Percentiles rank a stretch among this genome's conserved stretches.
Evolutionary conservation across 2,113 vertebrate species (phyloP).

Genomic region (Casuarius casuarius): DNA sequence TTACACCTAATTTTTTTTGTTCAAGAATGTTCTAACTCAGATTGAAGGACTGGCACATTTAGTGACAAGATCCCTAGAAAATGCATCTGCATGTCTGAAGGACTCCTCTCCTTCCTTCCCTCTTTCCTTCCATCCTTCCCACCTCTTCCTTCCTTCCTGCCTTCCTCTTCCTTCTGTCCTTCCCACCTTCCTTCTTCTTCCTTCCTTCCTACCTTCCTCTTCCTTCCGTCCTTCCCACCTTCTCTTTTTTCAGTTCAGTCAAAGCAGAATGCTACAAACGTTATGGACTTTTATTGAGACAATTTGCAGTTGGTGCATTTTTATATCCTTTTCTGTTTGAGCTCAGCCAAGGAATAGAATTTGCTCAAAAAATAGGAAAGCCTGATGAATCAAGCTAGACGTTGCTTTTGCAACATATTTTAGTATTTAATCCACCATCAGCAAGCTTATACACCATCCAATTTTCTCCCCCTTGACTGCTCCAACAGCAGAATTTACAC

Average conservation of each 20-base stretch:
- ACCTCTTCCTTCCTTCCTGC: neutral
- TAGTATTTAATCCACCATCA: constrained; percentile 26
- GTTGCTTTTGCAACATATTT: neutral
- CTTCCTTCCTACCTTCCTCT: no score
- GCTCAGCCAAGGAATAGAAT: neutral
- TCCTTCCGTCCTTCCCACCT: no score
- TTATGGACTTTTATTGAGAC: constrained; percentile 10
- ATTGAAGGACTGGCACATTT: neutral
- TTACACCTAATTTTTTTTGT: neutral
- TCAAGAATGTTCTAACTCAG: neutral
- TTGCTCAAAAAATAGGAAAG: constrained; percentile 18
- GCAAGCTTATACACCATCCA: neutral
- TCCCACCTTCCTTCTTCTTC: neutral
- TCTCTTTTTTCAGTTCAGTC: neutral
- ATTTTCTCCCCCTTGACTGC: neutral
- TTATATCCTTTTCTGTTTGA: neutral
- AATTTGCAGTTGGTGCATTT: neutral
- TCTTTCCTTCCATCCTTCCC: neutral
- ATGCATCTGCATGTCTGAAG: neutral
- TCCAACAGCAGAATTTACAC: neutral
- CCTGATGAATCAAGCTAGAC: neutral
- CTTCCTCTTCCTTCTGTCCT: neutral
- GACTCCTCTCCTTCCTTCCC: neutral
- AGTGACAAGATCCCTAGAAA: neutral
- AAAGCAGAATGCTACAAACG: neutral